Evolutionary conservation across 2,113 vertebrate species (phyloP), one percentile per base, ranked within the genome.

Genomic region (Bombycilla garrulus): DNA sequence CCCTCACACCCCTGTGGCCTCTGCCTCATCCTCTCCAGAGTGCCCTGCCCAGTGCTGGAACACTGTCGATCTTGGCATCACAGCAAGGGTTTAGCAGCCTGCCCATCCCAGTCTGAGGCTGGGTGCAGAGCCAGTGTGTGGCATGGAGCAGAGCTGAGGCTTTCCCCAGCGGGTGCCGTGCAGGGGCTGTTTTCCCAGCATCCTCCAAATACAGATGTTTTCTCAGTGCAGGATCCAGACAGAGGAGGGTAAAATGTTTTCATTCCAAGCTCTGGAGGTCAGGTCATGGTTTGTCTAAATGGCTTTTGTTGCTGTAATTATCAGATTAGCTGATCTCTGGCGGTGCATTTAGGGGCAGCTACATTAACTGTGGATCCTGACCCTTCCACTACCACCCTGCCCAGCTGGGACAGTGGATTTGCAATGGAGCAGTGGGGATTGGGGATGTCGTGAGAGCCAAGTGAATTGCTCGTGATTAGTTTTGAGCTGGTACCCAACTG

Each of bases 271-370:
- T 92, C 93, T 2, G 4, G 22, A 83, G 97, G 97, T 97, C 97
- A 97, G 97, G 97, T 97, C 97, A 97, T 93, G 96, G 96, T 96
- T 97, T 97, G 96, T 97, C 97, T 97, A 97, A 97, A 97, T 96
- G 96, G 95, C 93, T 97, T 96, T 97, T 96, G 95, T 97, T 95
- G 96, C 91, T 97, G 95, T 97, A 96, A 97, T 97, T 97, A 97
- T 97, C 96, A 97, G 97, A 97, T 97, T 97, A 97, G 82, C 81
- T 93, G 96, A 97, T 96, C 97, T 97, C 95, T 93, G 77, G 93
- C 23, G 26, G 93, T 62, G 87, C 25, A 64, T 97, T 96, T 96
- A 88, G 89, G 81, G 86, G 82, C 93, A 93, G 91, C 92, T 87
- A 94, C 96, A 96, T 93, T 96, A 93, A 84, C 81, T 54, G n/a